phyloP scores from a whole-genome alignment of 2,888 invertebrate genomes.

The Phyllotreta cruciferae region DNA sequence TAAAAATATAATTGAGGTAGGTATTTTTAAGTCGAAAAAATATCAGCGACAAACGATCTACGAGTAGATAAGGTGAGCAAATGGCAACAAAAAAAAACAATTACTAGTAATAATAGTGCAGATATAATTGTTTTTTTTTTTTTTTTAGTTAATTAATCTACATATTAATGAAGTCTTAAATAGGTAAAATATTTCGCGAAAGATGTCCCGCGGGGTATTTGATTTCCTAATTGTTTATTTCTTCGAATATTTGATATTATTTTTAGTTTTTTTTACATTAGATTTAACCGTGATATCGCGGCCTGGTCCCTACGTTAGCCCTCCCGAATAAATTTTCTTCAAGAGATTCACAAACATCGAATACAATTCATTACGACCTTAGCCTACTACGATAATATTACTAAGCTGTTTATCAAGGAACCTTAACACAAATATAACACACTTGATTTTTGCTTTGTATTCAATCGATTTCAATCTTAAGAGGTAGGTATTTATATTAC shows the following conservation, averaged over 20 bases:
- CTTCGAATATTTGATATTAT: constrained; percentile 61
- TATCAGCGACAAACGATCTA: constrained; percentile 1
- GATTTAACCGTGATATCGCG: constrained; percentile 63
- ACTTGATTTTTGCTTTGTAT: constrained; percentile 1
- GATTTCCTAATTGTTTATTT: constrained; percentile 56
- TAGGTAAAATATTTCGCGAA: constrained; percentile 52
- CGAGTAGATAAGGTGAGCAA: constrained; percentile 24
- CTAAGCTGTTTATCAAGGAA: constrained; percentile 36
- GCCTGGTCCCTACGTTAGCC: constrained; percentile 64
- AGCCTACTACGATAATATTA: constrained; percentile 35
- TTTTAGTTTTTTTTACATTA: constrained; percentile 55
- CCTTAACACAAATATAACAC: constrained; percentile 18
- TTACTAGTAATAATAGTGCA: constrained; percentile 53
- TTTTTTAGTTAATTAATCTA: constrained; percentile 50
- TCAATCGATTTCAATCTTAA: background rate
- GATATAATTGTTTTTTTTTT: constrained; percentile 45
- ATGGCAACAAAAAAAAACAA: constrained; percentile 13
- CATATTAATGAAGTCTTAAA: constrained; percentile 56
- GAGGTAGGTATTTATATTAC: constrained; percentile 18
- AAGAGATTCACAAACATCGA: constrained; percentile 49
- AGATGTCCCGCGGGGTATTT: constrained; percentile 54
- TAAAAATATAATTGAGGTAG: constrained; percentile 26
- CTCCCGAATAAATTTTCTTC: constrained; percentile 51
- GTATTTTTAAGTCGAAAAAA: constrained; percentile 19
- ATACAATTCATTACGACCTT: constrained; percentile 42